Evolutionary conservation across 2,113 vertebrate species (phyloP), one percentile per base, ranked within the genome.

Genomic region (Colistium nudipinnis): DNA sequence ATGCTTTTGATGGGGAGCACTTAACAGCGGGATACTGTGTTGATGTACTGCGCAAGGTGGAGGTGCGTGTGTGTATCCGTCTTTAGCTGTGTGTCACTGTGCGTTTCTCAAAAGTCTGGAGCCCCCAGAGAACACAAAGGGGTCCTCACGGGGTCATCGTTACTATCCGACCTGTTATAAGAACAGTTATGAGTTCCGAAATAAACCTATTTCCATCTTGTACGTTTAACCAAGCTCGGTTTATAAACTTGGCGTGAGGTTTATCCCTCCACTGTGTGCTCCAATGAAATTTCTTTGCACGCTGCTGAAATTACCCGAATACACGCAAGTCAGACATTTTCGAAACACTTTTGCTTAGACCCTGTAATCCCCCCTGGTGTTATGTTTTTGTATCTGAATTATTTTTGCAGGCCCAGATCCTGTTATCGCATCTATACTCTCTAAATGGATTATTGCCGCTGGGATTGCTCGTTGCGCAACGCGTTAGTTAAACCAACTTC

Each of bases 1-100:
- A 87, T 89, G 89, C 85, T 78, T 86, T 86, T 84, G 81, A 87
- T 78, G 75, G 77, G 74, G 80, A 57, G 70, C 62, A 67, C 60
- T 70, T 66, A 85, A 80, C 85, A 87, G 82, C 70, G 17, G 84
- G 84, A 84, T 63, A 47, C 62, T 66, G 78, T 49, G 25, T 43
- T 83, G 82, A 84, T 84, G 74, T 75, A 82, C 78, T 73, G 73
- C 11, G 3, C 38, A 64, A 74, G 76, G 74, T 76, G 63, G 70
- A 84, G 69, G 69, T 85, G 85, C 80, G 62, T 3, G 24, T 13
- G 38, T 43, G 36, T 59, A 13, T 45, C 35, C 27, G n/a, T 57
- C 51, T 33, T 27, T 49, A 35, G 62, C 16, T 47, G 33, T 60
- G 52, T 49, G 59, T 61, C 28, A 73, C 22, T 56, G 30, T 47